Evolutionary conservation across 2,113 vertebrate species (phyloP).

Genomic region (Osmerus eperlanus): DNA sequence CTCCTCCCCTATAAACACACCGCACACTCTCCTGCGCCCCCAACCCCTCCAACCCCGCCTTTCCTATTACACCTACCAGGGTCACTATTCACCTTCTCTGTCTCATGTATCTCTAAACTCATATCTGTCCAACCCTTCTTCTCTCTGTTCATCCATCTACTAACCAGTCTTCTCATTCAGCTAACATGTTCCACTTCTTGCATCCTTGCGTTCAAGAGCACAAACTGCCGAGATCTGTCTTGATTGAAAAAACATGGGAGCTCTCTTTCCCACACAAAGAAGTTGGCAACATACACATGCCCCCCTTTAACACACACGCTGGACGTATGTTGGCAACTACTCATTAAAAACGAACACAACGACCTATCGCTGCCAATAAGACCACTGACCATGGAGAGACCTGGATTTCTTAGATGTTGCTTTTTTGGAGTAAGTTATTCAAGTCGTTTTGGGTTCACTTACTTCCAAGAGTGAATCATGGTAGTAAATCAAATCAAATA

Average conservation of each 20-base stretch:
- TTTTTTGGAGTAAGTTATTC: not conserved
- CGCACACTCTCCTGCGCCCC: not conserved
- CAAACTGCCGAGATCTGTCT: constrained; percentile 32
- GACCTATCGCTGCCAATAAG: not conserved
- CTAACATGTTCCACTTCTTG: not conserved
- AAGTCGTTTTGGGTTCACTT: not conserved
- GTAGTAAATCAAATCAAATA: too few species aligned
- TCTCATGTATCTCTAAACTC: not conserved
- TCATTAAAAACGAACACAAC: constrained; percentile 26
- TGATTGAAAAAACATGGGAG: constrained; percentile 41
- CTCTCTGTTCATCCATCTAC: not conserved
- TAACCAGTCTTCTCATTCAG: not conserved
- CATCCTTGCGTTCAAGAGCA: constrained; percentile 29
- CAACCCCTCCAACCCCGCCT: not conserved
- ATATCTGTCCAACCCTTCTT: not conserved
- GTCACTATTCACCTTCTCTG: not conserved
- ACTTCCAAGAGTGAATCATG: not conserved
- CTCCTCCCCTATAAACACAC: not conserved
- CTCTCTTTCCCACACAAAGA: not conserved
- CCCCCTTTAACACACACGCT: not conserved
- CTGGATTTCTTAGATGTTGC: too few species aligned
- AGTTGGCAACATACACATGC: constrained; percentile 20
- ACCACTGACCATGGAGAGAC: too few species aligned
- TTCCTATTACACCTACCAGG: not conserved
- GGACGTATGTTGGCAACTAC: constrained; percentile 17